Evolutionary conservation across 2,113 vertebrate genomes (phyloP), one percentile per base, ranked within the genome.

Genomic region (Rhodinocichla rosea): DNA sequence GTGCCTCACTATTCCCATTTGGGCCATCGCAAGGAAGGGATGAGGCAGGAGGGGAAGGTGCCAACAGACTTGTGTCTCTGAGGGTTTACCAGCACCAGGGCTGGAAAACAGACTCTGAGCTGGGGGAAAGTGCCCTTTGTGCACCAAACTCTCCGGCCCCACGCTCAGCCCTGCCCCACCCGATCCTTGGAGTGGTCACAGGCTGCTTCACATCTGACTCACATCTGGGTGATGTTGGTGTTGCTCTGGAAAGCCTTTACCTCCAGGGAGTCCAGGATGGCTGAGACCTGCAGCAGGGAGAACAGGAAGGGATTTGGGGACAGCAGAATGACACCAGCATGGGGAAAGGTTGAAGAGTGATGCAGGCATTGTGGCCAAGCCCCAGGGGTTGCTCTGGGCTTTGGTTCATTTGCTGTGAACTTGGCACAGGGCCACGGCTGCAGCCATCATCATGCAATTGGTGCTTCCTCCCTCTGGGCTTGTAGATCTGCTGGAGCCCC

Each of bases 171-270:
- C n/a, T 74, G 71, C 15, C 32, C 26, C 6, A 1, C 6, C 0
- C 0, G 12, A 18, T 84, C 18, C n/a, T 23, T 47, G 10, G 33
- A 35, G 28, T 57, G 24, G 77, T 42, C 47, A 59, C 0, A 1
- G 47, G 26, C 56, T 15, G 9, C 11, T 39, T 49, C 49, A 28
- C 35, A 28, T 79, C 42, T 1, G 20, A 94, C 96, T 97, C 68
- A 97, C 96, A 0, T 90, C 80, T 80, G 71, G 16, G 86, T 95
- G 83, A 97, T 78, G 47, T 96, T 90, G 89, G 60, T 87, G 86
- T 93, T 97, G 47, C 68, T 67, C 89, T 59, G 76, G 88, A 97
- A 97, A 90, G 75, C 60, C 45, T 97, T 93, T 24, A 95, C 67
- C 27, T 92, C 68, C 79, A 97, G 52, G 60, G 95, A 95, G 27